These are phyloP conservation scores for Aricia agestis DNA, from an alignment of 1,140 invertebrate species.

Conservation along the genomic window DNA sequence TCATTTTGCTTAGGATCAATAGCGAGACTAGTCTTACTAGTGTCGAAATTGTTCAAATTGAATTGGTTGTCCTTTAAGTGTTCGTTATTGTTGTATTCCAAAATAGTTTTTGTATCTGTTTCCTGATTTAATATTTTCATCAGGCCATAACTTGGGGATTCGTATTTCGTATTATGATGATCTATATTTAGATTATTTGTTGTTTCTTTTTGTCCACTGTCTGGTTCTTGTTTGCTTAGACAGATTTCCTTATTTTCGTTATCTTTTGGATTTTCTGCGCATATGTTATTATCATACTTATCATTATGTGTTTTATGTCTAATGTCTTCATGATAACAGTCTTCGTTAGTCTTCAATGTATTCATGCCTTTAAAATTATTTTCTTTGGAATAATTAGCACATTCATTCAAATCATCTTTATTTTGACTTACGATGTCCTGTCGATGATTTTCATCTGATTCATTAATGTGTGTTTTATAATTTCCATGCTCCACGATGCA, in stretches of 20 bases:
- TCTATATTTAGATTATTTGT: neutral
- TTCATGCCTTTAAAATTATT: neutral
- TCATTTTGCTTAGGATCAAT: neutral
- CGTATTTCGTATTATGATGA: neutral
- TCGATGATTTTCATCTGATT: neutral
- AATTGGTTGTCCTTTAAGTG: neutral
- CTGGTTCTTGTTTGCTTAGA: neutral
- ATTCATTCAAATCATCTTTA: neutral
- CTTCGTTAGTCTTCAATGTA: neutral
- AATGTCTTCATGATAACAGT: neutral
- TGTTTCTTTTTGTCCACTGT: neutral
- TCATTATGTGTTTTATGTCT: neutral
- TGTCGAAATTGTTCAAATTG: neutral
- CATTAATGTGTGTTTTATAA: no score
- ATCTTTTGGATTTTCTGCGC: neutral
- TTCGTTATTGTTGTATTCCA: neutral
- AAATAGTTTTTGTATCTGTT: neutral
- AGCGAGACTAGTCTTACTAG: neutral
- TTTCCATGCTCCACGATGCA: no score
- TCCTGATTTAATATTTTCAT: neutral
- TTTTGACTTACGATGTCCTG: neutral
- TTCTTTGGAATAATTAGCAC: no score
- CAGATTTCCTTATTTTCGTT: neutral
- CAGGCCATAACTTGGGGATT: neutral
- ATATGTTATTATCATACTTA: neutral